Evolutionary conservation across 2,888 invertebrate species (phyloP), one percentile per base, ranked within the genome.

Genomic region (Synanthedon myopaeformis): DNA sequence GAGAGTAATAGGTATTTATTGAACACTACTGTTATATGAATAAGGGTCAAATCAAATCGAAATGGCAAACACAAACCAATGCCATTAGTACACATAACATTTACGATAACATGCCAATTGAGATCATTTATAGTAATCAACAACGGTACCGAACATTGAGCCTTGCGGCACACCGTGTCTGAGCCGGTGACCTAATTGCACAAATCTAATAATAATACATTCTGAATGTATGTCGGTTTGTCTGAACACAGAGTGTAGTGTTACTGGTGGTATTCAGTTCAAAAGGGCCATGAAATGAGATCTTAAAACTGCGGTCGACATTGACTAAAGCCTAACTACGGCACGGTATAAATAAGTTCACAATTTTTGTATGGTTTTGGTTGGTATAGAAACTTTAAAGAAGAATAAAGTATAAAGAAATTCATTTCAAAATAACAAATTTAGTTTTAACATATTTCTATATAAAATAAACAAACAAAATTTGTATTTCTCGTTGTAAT

Each of bases 251-350:
- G 45, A 13, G 49, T 58, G 54, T 55, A 55, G 57, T 57, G 54
- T 51, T 42, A 49, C 55, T 54, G 52, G 53, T 49, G 49, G 58
- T 62, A 60, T 63, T 61, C 19, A 45, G 56, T 61, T 60, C 58
- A 61, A 55, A 58, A 57, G 35, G 59, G 58, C 55, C 61, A 58
- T 56, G 64, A 60, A 61, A 63, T 58, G 54, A 56, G 60, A 64
- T 60, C 53, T 53, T 49, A 55, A 56, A 49, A 42, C 51, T 58
- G 61, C 54, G 61, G 61, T 59, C 51, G 51, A 53, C 56, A 48
- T 54, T 57, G 53, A 55, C 54, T 52, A 56, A 59, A 42, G 42
- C 42, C 4, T 42, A 35, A 45, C 45, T 45, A 13, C 13, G 5
- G 3, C 13, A 14, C 14, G 45, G n/a, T 45, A 45, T 13, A 13